A percentile compares a stretch with the other conserved stretches of the same genome.
phyloP scores from a whole-genome alignment of 2,797 vertebrate species.

The Sebastes umbrosus region DNA sequence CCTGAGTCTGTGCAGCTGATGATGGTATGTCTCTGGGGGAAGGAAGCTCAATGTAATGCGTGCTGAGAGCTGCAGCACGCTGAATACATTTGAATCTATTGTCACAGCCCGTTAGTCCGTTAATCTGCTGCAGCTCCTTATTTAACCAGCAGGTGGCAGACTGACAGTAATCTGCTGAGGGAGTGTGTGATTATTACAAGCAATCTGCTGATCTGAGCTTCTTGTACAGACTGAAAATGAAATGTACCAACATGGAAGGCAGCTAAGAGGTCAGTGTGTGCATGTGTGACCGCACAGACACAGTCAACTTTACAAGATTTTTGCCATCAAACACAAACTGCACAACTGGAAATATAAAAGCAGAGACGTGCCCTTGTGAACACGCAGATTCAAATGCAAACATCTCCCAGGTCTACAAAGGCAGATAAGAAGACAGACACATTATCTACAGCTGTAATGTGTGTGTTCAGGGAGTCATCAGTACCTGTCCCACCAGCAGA shows the following conservation, averaged over 20 bases:
- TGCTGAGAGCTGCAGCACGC: not conserved
- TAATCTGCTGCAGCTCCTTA: not conserved
- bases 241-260: not conserved
- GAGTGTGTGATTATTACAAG: not conserved
- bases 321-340: not conserved
- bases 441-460: not conserved
- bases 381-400: not conserved
- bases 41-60: not conserved
- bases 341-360: not conserved
- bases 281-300: not conserved
- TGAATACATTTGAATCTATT: not conserved
- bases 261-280: not conserved
- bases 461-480: not conserved
- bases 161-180: not conserved
- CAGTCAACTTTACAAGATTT: not conserved
- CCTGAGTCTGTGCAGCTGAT: not conserved
- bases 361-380: not conserved
- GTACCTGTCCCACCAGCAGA: not conserved
- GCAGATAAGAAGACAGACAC: not conserved
- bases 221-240: not conserved
- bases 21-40: not conserved
- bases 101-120: not conserved
- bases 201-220: not conserved
- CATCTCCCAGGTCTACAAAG: not conserved
- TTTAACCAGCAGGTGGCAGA: constrained; percentile 41